Evolutionary conservation across 1,140 invertebrate species (phyloP).

Genomic region (Drosophila ananassae): DNA sequence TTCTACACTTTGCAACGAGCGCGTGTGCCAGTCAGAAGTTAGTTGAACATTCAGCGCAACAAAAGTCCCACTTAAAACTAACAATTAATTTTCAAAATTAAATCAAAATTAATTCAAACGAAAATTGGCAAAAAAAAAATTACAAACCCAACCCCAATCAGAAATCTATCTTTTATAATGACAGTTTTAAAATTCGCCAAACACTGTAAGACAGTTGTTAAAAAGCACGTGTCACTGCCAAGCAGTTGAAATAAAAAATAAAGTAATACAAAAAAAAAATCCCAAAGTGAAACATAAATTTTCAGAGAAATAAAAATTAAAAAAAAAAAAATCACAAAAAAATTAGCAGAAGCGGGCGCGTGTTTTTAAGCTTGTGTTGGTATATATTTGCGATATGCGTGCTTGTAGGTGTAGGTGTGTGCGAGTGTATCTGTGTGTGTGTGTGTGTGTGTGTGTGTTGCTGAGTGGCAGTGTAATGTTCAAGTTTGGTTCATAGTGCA

Average conservation of each 20-base stretch:
- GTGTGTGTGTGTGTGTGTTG: conserved; percentile 1
- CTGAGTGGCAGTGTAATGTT: conserved; percentile 30
- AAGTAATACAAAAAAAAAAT: neutral
- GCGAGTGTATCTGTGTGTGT: conserved; percentile 11
- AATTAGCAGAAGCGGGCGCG: conserved; percentile 30
- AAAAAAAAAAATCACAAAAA: conserved; percentile 18
- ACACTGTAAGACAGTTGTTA: neutral
- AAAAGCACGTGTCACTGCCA: conserved; percentile 46
- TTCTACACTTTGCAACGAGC: conserved; percentile 48
- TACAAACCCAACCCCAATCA: neutral
- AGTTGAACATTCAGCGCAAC: conserved; percentile 48
- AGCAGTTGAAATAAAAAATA: conserved; percentile 31
- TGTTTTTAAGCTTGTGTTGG: conserved; percentile 40
- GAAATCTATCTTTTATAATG: conserved; percentile 12
- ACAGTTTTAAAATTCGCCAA: conserved; percentile 11
- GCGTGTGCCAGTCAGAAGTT: conserved; percentile 51
- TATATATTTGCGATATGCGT: conserved; percentile 10
- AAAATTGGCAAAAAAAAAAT: conserved; percentile 15
- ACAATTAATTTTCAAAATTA: conserved; percentile 2
- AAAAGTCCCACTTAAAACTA: conserved; percentile 42
- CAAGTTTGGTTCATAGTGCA: conserved; percentile 46
- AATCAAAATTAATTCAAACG: neutral
- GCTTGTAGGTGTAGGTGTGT: neutral
- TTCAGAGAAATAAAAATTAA: conserved; percentile 11
- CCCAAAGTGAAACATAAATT: conserved; percentile 14